Base-by-base conservation (phyloP, 2,113 vertebrate species). In the Ochotona princeps region DNA sequence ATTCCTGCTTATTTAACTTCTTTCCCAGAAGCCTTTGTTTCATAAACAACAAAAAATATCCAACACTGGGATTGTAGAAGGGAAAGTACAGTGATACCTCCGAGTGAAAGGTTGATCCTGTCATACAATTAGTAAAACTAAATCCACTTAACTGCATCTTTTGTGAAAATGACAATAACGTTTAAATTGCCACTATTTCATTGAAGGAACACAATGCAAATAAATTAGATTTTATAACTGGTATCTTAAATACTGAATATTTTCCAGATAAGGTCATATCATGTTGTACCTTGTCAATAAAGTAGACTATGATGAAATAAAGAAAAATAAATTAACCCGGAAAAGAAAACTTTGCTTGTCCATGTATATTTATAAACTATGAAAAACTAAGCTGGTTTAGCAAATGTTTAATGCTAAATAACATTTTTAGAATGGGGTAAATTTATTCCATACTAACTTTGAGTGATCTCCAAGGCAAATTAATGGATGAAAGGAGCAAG, bases 11-110 rank as follows among this genome's bases (percentile, higher is more conserved):
- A 93, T 75, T 79, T 91, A 66, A 89, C 85, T 65, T 38, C 9
- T 87, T 94, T 60, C 78, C 90, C 75, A 95, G 84, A 96, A 92
- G 95, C 69, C 96, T 47, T 97, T 65, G 69, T 35, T 96, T 96
- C 96, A 69, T 89, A 93, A 93, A 69, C 10, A 44, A 57, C 73
- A 70, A 0, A 0, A 75, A n/a, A 91, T 1, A 1, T 72, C 81
- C 51, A 75, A 11, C 72, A 23, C 35, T 72, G 26, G 28, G 60
- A 0, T 65, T 63, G 20, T 12, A 75, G 69, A 35, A 85, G 47
- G 25, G 76, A 76, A 30, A 81, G 90, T 44, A 81, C 5, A 76
- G 12, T 54, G 72, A 66, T 78, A n/a, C 4, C 30, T 66, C 21
- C 69, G 17, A 21, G 14, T 17, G 20, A 74, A 35, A 89, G 6